These are phyloP conservation scores for Prorops nasuta DNA, from an alignment of 1,140 invertebrate genomes.

Conservation along the genomic window DNA sequence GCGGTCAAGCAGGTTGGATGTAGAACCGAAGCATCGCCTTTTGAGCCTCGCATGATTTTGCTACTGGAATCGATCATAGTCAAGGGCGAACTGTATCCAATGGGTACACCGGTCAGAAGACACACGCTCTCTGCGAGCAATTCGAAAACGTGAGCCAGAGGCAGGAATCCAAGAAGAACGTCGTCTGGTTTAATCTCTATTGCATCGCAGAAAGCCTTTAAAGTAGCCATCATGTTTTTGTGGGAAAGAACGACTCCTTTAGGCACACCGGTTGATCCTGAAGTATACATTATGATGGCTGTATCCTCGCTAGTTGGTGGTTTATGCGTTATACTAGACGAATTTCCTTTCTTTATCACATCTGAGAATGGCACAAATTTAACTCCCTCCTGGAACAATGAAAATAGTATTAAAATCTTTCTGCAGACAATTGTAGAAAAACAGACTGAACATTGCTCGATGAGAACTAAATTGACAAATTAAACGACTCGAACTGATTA, in stretches of 20 bases:
- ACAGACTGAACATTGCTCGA: too few species aligned
- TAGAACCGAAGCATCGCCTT: conserved; percentile 87
- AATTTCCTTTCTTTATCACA: conserved; percentile 36
- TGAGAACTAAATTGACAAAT: too few species aligned
- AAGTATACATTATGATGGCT: conserved; percentile 96
- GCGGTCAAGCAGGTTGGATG: conserved; percentile 92
- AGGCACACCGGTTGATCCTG: conserved; percentile 88
- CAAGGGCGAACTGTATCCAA: conserved; percentile 94
- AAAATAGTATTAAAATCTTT: not conserved
- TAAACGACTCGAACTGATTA: too few species aligned
- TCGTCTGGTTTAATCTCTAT: conserved; percentile 73
- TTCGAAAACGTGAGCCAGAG: conserved; percentile 97
- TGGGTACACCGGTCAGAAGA: conserved; percentile 80
- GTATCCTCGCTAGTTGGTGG: conserved; percentile 72
- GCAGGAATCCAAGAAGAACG: conserved; percentile 91
- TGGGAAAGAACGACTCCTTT: conserved; percentile 88
- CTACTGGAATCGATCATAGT: conserved; percentile 95
- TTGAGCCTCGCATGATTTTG: conserved; percentile 90
- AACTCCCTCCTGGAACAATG: conserved; percentile 36
- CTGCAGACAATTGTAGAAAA: not conserved
- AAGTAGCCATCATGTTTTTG: conserved; percentile 83
- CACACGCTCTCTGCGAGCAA: conserved; percentile 77
- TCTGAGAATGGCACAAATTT: conserved; percentile 37
- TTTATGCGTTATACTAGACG: conserved; percentile 44
- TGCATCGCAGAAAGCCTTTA: conserved; percentile 84